These are phyloP conservation scores for Spea hammondii DNA, from an alignment of 2,797 vertebrate species.

Conservation along the genomic window DNA sequence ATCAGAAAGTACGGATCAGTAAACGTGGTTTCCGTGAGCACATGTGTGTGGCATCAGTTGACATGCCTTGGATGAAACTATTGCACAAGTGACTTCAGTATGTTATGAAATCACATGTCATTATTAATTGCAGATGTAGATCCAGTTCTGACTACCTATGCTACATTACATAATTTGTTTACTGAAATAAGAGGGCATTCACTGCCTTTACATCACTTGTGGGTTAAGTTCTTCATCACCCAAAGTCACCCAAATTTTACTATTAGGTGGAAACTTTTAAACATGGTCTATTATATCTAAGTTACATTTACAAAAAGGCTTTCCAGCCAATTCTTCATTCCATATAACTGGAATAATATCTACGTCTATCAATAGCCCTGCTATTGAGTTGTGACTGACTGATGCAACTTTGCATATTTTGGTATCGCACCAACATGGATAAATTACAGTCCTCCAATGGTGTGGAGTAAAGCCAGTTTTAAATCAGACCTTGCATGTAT, in stretches of 20 bases:
- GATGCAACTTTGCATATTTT: conserved; percentile 35
- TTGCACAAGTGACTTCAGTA: background rate
- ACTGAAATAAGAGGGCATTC: too few species aligned
- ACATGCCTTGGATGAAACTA: background rate
- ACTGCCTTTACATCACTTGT: too few species aligned
- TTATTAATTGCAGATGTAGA: too few species aligned
- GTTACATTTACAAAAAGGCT: too few species aligned
- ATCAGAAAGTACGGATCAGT: background rate
- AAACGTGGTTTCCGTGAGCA: background rate
- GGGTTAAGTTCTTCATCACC: too few species aligned
- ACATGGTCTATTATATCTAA: too few species aligned
- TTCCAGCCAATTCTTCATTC: too few species aligned
- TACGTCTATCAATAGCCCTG: background rate
- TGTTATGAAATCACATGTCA: too few species aligned
- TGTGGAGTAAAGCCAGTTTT: conserved; percentile 12
- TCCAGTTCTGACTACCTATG: too few species aligned
- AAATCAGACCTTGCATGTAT: background rate
- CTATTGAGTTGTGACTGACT: background rate
- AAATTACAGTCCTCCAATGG: conserved; percentile 29
- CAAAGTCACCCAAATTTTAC: too few species aligned
- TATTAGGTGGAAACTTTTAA: too few species aligned
- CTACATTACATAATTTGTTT: too few species aligned
- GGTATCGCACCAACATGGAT: conserved; percentile 35
- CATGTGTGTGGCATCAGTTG: background rate
- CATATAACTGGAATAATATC: background rate